Evolutionary conservation across 1,140 invertebrate genomes (phyloP).

Genomic region (Apis cerana): DNA sequence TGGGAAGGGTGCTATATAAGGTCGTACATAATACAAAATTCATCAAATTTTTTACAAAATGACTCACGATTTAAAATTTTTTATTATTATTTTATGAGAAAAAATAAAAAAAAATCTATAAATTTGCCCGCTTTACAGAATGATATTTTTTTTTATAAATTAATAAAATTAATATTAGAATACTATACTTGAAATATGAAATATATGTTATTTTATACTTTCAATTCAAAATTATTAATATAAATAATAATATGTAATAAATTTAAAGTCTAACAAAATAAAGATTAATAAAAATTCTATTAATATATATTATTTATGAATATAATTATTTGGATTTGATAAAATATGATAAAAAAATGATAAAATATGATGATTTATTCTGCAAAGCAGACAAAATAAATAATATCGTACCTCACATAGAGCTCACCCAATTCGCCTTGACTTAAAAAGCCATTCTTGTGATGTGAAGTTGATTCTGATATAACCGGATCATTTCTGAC

Average conservation of each 20-base stretch:
- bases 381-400: constrained; percentile 73
- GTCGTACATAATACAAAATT: constrained; percentile 49
- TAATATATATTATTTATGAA: constrained; percentile 26
- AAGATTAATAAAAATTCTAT: constrained; percentile 1
- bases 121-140: constrained; percentile 67
- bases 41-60: background rate
- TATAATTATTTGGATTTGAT: constrained; percentile 17
- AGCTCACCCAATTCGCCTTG: constrained; percentile 81
- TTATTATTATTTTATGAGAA: constrained; percentile 28
- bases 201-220: background rate
- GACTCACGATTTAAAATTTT: background rate
- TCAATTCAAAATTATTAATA: background rate
- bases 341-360: constrained; percentile 21
- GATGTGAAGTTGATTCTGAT: constrained; percentile 72
- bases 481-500: constrained; percentile 71
- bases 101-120: constrained; percentile 41
- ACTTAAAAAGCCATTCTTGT: constrained; percentile 80
- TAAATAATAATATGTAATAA: background rate
- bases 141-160: constrained; percentile 19
- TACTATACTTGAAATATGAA: constrained; percentile 13
- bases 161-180: background rate
- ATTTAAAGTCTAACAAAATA: constrained; percentile 13
- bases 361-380: constrained; percentile 47
- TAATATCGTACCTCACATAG: constrained; percentile 80
- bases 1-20: constrained; percentile 77